These are phyloP conservation scores for Leiothrix lutea DNA, from an alignment of 2,113 vertebrate species.

Conservation along the genomic window DNA sequence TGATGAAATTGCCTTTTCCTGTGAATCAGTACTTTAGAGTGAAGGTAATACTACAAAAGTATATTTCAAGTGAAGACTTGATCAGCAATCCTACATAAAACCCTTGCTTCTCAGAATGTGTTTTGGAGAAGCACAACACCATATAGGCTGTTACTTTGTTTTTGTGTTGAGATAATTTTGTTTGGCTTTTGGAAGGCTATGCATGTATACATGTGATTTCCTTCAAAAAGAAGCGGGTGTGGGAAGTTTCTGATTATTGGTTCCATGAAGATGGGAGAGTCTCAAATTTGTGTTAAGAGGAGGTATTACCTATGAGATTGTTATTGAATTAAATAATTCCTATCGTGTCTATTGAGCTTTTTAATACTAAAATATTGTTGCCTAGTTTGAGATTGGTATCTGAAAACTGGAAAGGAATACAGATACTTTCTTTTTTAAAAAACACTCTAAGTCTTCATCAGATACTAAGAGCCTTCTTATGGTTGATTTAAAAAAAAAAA, in stretches of 20 bases:
- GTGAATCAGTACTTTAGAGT: neutral
- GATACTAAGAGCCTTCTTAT: neutral
- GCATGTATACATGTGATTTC: neutral
- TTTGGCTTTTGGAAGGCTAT: constrained; percentile 34
- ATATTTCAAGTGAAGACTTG: neutral
- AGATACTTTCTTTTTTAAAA: neutral
- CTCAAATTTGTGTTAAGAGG: neutral
- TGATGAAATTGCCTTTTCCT: neutral
- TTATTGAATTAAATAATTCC: constrained; percentile 11
- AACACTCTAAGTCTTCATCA: neutral
- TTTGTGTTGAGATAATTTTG: constrained; percentile 29
- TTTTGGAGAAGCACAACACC: neutral
- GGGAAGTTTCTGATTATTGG: neutral
- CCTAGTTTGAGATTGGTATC: neutral
- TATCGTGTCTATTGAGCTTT: constrained; percentile 1
- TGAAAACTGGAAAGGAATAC: neutral
- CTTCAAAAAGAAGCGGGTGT: neutral
- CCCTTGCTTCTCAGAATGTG: neutral
- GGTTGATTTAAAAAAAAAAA: neutral
- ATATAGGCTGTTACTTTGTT: neutral
- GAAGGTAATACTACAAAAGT: neutral
- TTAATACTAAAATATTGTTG: neutral
- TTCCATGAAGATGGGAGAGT: neutral
- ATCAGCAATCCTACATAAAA: neutral
- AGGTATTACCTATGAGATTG: neutral